Evolutionary conservation across 30 jellyfish, hydroid and myxozoan species (phyloP).

Genomic region (Aurelia aurita): DNA sequence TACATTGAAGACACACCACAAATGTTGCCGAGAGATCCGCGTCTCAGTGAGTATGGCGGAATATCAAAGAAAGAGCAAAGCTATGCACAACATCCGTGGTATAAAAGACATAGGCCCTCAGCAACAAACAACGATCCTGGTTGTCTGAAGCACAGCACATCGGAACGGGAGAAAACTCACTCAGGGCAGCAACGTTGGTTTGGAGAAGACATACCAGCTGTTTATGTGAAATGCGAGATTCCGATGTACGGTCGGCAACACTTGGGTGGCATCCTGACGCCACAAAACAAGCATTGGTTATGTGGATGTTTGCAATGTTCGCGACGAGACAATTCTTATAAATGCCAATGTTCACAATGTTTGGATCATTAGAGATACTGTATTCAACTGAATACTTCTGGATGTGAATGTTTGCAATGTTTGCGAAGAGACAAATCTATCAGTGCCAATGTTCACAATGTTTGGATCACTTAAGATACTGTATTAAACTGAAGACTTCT

Average conservation of each 20-base stretch:
- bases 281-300: neutral
- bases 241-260: constrained; percentile 1
- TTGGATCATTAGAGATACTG: neutral
- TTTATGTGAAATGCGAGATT: neutral
- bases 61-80: too few species aligned
- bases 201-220: too few species aligned
- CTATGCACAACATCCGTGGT: too few species aligned
- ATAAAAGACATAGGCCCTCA: too few species aligned
- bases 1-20: too few species aligned
- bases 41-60: too few species aligned
- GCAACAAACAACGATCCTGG: too few species aligned
- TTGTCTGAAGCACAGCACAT: too few species aligned
- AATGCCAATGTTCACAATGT: neutral
- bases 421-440: neutral
- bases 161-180: too few species aligned
- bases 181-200: too few species aligned
- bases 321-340: neutral
- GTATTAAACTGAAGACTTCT: neutral
- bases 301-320: neutral
- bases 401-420: neutral
- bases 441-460: neutral
- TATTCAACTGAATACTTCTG: neutral
- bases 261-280: neutral
- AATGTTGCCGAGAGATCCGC: too few species aligned
- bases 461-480: neutral